Evolutionary conservation across 2,888 invertebrate species (phyloP).

Genomic region (Cataglyphis albicans): DNA sequence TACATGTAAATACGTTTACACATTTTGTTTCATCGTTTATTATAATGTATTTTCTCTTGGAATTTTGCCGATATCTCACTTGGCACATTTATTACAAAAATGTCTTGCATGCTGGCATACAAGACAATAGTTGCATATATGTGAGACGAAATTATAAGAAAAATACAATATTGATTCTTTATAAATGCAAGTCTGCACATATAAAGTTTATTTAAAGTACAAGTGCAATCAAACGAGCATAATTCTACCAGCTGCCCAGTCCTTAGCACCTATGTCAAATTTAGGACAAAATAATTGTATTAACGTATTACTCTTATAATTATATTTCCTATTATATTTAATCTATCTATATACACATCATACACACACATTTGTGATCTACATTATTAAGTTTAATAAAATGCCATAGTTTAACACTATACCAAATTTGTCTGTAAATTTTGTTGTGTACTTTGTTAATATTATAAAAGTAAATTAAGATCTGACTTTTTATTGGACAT

Average conservation of each 20-base stretch:
- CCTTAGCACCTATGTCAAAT: slow-evolving; percentile 60
- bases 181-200: background rate
- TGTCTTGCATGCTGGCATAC: slow-evolving; percentile 70
- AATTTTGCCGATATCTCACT: slow-evolving; percentile 16
- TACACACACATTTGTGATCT: slow-evolving; percentile 59
- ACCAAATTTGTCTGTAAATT: slow-evolving; percentile 66
- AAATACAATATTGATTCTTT: background rate
- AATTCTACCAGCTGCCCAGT: slow-evolving; percentile 73
- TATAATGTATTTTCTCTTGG: slow-evolving; percentile 13
- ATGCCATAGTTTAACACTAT: slow-evolving; percentile 55
- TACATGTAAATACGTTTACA: slow-evolving; percentile 37
- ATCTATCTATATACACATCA: slow-evolving; percentile 21
- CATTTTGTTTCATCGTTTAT: slow-evolving; percentile 5
- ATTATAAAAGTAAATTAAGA: slow-evolving; percentile 59
- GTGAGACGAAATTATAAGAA: background rate
- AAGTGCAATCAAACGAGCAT: slow-evolving; percentile 47
- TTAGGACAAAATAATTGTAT: slow-evolving; percentile 50
- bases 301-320: slow-evolving; percentile 31
- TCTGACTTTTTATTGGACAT: slow-evolving; percentile 46
- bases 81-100: background rate
- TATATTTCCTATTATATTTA: slow-evolving; percentile 50
- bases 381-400: slow-evolving; percentile 61
- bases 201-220: slow-evolving; percentile 32
- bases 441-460: slow-evolving; percentile 71
- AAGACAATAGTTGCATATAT: slow-evolving; percentile 28